phyloP scores from a whole-genome alignment of 2,797 vertebrate genomes.

The Halcyon badia region DNA sequence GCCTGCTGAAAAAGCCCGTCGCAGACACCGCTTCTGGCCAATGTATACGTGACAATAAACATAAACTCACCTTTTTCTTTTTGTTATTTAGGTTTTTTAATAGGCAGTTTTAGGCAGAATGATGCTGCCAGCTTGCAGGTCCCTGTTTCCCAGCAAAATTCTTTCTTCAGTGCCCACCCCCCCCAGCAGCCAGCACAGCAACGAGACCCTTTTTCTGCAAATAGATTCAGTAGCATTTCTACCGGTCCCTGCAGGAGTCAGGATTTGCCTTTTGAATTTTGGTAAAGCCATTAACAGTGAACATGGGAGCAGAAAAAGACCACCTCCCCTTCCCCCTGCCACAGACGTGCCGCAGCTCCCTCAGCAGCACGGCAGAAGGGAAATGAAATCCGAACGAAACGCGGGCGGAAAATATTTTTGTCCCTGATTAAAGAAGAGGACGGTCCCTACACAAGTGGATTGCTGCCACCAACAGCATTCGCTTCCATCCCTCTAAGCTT shows the following conservation, averaged over 20 bases:
- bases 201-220: not conserved
- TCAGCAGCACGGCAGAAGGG: not conserved
- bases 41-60: not conserved
- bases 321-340: not conserved
- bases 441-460: not conserved
- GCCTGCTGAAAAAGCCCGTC: not conserved
- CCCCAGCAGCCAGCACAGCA: not conserved
- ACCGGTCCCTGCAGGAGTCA: not conserved
- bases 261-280: conserved; percentile 4
- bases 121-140: not conserved
- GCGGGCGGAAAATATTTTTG: not conserved
- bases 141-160: not conserved
- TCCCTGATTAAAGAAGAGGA: conserved; percentile 3
- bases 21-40: not conserved
- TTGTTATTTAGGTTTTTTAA: not conserved
- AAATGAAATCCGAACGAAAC: not conserved
- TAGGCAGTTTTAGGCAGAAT: not conserved
- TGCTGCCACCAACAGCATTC: not conserved
- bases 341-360: fast-evolving
- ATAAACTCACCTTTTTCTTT: not conserved
- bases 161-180: not conserved
- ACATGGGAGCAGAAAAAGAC: not conserved
- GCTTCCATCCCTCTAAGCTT: not conserved
- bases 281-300: not conserved
- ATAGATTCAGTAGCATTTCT: not conserved